Conservation (phyloP, 2,113 vertebrate genomes). For the Sinocyclocheilus anshuiensis region DNA sequence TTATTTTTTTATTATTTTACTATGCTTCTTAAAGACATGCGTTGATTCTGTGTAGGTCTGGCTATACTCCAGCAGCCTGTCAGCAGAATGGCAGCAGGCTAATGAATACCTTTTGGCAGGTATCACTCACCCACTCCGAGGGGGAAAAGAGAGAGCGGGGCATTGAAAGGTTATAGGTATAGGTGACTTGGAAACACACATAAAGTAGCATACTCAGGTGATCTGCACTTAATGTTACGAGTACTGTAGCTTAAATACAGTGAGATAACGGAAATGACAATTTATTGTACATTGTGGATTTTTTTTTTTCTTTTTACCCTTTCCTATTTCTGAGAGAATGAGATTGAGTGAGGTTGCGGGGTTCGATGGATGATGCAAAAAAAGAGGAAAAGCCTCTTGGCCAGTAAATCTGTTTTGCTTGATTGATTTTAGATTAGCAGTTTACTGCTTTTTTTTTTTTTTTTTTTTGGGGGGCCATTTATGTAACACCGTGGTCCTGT, state of each 20-base stretch:
- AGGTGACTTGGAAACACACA: not conserved
- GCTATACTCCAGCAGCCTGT: conserved; percentile 47
- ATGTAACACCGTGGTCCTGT: no score
- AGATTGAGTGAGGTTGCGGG: not conserved
- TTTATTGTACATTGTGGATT: not conserved
- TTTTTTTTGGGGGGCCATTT: no score
- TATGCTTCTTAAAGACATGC: conserved; percentile 48
- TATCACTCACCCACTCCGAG: conserved; percentile 28
- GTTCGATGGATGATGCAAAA: not conserved
- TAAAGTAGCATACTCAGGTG: not conserved
- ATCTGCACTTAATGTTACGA: not conserved
- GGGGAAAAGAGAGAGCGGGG: not conserved
- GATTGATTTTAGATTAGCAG: conserved; percentile 75
- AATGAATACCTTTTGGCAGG: conserved; percentile 54
- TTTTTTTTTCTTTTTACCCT: not conserved
- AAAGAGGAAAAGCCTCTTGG: conserved; percentile 45
- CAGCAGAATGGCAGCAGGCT: conserved; percentile 29
- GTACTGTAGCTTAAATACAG: not conserved
- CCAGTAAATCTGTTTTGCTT: conserved; percentile 67
- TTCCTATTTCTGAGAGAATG: not conserved
- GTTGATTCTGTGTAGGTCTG: conserved; percentile 51
- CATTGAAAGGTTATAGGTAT: not conserved
- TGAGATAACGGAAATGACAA: not conserved
- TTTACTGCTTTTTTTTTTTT: no score
- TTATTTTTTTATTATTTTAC: conserved; percentile 54